These are phyloP conservation scores for Noctuana brunneofusca DNA, from an alignment of 2,888 invertebrate species.

Conservation along the genomic window DNA sequence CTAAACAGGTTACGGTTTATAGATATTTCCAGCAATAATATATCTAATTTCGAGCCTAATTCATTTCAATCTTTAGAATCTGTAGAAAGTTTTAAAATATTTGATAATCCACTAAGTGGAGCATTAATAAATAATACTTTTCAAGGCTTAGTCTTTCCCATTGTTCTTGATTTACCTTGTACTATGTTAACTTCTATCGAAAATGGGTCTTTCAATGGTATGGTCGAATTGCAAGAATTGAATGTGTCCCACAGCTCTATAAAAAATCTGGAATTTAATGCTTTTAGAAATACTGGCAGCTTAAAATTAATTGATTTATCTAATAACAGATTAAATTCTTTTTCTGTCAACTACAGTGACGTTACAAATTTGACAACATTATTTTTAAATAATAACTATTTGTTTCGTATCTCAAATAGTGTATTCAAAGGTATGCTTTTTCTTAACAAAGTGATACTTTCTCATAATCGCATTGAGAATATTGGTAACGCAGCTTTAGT, in stretches of 20 bases:
- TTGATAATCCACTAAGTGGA: slow-evolving; percentile 57
- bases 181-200: slow-evolving; percentile 50
- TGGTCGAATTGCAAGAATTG: slow-evolving; percentile 53
- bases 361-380: slow-evolving; percentile 49
- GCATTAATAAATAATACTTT: slow-evolving; percentile 54
- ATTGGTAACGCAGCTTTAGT: slow-evolving; percentile 47
- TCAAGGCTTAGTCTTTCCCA: slow-evolving; percentile 54
- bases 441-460: slow-evolving; percentile 49
- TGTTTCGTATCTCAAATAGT: slow-evolving; percentile 46
- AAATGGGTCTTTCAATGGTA: slow-evolving; percentile 60
- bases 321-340: slow-evolving; percentile 51
- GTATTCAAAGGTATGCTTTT: slow-evolving; percentile 46
- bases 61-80: slow-evolving; percentile 52
- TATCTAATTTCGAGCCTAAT: slow-evolving; percentile 50
- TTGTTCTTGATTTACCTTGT: slow-evolving; percentile 58
- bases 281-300: slow-evolving; percentile 52
- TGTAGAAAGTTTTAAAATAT: slow-evolving; percentile 56
- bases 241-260: slow-evolving; percentile 60
- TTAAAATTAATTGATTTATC: slow-evolving; percentile 62
- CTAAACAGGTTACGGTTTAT: slow-evolving; percentile 52
- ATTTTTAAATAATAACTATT: slow-evolving; percentile 55
- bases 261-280: slow-evolving; percentile 53
- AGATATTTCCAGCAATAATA: slow-evolving; percentile 62
- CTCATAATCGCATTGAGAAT: slow-evolving; percentile 50
- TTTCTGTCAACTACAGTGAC: slow-evolving; percentile 56